phyloP scores from a whole-genome alignment of 2,888 invertebrate genomes.

The Hypercompe scribonia region DNA sequence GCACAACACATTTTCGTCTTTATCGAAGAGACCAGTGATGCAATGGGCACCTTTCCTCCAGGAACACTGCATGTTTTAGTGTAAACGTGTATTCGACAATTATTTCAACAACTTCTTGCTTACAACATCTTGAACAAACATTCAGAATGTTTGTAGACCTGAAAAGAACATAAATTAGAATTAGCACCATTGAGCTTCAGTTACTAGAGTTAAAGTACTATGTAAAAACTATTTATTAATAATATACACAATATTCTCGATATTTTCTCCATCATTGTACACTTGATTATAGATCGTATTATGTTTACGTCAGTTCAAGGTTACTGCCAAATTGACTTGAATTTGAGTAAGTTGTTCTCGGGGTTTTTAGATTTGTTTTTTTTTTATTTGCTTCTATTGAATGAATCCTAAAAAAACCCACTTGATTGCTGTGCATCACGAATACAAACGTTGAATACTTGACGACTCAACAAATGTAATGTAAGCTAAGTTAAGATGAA shows the following conservation, averaged over 20 bases:
- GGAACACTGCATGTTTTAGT: constrained; percentile 62
- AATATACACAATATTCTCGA: not conserved
- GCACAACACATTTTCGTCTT: constrained; percentile 61
- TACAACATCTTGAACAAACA: constrained; percentile 43
- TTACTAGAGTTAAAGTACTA: not conserved
- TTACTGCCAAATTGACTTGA: not conserved
- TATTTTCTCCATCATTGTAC: not conserved
- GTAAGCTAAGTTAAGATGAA: not conserved
- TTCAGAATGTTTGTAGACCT: constrained; percentile 39
- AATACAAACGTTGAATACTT: not conserved
- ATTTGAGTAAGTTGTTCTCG: not conserved
- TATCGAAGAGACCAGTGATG: constrained; percentile 64
- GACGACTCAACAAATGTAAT: not conserved
- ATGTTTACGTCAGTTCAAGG: not conserved
- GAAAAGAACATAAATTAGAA: constrained; percentile 31
- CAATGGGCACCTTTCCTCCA: constrained; percentile 67
- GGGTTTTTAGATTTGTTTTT: not conserved
- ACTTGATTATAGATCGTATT: not conserved
- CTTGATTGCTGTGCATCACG: not conserved
- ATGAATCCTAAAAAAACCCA: not conserved
- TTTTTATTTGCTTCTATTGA: not conserved
- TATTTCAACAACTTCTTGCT: constrained; percentile 16
- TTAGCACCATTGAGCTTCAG: not conserved
- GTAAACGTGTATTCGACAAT: constrained; percentile 18
- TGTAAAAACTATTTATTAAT: not conserved